These are phyloP conservation scores for Patella ulyssiponensis DNA, from an alignment of 2,888 invertebrate genomes.

Conservation along the genomic window DNA sequence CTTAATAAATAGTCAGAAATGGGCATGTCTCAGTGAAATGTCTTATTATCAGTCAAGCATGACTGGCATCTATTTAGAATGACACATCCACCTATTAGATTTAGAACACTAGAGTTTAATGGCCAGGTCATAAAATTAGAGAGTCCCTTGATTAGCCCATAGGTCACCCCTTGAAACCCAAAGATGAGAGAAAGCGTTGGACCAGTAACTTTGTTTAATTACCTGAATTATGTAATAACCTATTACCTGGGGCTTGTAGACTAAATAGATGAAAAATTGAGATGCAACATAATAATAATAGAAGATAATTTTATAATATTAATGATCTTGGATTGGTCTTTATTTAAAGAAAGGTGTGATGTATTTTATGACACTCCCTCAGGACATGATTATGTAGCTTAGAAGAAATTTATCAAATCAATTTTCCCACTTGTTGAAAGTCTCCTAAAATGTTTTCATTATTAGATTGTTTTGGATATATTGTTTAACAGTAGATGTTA, in stretches of 20 bases:
- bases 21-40: no score
- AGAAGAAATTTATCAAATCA: no score
- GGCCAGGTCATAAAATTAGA: conserved; percentile 2
- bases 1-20: no score
- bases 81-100: not conserved
- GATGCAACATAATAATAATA: no score
- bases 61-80: not conserved
- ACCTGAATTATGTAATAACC: not conserved
- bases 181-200: conserved; percentile 3
- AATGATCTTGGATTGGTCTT: not conserved
- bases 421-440: no score
- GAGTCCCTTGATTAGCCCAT: conserved; percentile 6
- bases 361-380: conserved; percentile 2
- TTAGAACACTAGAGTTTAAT: conserved; percentile 6
- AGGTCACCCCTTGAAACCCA: not conserved
- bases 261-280: no score
- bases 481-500: no score
- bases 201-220: conserved; percentile 4
- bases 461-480: no score
- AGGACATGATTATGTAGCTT: not conserved
- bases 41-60: not conserved
- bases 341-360: not conserved
- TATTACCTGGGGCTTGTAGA: not conserved
- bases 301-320: not conserved
- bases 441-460: no score